phyloP scores from a whole-genome alignment of 1,140 invertebrate genomes.

The Eubasilissa regina region DNA sequence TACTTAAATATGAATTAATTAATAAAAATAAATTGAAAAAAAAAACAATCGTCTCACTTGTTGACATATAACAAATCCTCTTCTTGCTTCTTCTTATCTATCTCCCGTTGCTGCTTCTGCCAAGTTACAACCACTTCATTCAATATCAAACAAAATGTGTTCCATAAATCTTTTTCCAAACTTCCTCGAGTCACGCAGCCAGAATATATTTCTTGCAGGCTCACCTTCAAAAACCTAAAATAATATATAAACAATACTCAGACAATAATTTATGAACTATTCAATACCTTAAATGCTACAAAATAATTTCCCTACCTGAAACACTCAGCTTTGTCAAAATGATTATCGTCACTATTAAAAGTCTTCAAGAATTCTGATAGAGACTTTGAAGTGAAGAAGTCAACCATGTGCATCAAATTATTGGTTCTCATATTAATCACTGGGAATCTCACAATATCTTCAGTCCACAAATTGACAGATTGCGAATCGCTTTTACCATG shows the following conservation, averaged over 20 bases:
- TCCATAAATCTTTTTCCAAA: conserved; percentile 70
- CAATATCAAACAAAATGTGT: conserved; percentile 73
- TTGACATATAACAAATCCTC: conserved; percentile 88
- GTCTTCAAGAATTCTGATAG: conserved; percentile 45
- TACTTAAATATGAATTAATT: no score
- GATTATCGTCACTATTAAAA: conserved; percentile 16
- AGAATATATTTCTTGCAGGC: conserved; percentile 78
- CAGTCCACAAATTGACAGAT: conserved; percentile 36
- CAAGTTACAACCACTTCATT: conserved; percentile 79
- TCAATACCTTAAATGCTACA: background rate
- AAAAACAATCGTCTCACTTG: conserved; percentile 71
- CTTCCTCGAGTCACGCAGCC: conserved; percentile 68
- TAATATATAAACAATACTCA: background rate
- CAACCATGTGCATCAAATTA: conserved; percentile 29
- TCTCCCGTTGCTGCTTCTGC: conserved; percentile 82
- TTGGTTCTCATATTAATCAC: conserved; percentile 44
- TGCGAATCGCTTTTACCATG: conserved; percentile 7
- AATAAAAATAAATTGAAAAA: conserved; percentile 21
- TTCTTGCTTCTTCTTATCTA: conserved; percentile 79
- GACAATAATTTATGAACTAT: background rate
- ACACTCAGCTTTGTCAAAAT: conserved; percentile 59
- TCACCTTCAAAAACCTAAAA: conserved; percentile 78
- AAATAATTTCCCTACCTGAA: conserved; percentile 61
- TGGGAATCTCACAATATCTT: conserved; percentile 53
- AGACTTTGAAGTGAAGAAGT: conserved; percentile 47